phyloP scores from a whole-genome alignment of 1,140 invertebrate genomes.

The Leptopilina boulardi region DNA sequence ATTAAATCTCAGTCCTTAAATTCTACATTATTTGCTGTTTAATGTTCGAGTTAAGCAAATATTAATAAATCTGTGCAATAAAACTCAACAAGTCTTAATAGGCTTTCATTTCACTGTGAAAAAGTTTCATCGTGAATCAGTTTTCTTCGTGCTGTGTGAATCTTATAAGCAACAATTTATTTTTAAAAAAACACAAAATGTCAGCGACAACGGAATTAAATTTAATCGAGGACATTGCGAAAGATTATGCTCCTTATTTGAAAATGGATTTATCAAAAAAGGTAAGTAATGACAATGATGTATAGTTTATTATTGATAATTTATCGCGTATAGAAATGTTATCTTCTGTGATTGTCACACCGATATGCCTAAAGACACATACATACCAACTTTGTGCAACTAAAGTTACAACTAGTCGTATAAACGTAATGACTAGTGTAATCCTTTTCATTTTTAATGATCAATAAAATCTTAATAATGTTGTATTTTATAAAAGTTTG shows the following conservation, averaged over 20 bases:
- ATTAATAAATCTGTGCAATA: no score
- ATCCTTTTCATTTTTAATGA: neutral
- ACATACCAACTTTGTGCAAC: neutral
- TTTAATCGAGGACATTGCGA: conserved; percentile 53
- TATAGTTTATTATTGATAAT: neutral
- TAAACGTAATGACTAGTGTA: neutral
- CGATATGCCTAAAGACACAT: neutral
- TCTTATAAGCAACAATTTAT: neutral
- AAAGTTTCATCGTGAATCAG: neutral
- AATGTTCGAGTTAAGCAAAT: no score
- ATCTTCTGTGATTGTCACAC: neutral
- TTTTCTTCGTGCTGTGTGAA: neutral
- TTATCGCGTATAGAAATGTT: neutral
- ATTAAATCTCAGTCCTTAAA: no score
- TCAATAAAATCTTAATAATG: conserved; percentile 5
- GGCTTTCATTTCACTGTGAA: no score
- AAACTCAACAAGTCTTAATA: no score
- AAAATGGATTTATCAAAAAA: conserved; percentile 49
- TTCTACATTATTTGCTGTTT: no score
- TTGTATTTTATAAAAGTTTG: neutral
- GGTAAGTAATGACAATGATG: conserved; percentile 39
- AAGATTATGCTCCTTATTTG: conserved; percentile 54
- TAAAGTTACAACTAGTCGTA: neutral
- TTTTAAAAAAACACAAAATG: neutral
- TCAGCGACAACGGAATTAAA: conserved; percentile 28